These are phyloP conservation scores for Chiloscyllium punctatum DNA, from an alignment of 2,797 vertebrate species.

Conservation along the genomic window DNA sequence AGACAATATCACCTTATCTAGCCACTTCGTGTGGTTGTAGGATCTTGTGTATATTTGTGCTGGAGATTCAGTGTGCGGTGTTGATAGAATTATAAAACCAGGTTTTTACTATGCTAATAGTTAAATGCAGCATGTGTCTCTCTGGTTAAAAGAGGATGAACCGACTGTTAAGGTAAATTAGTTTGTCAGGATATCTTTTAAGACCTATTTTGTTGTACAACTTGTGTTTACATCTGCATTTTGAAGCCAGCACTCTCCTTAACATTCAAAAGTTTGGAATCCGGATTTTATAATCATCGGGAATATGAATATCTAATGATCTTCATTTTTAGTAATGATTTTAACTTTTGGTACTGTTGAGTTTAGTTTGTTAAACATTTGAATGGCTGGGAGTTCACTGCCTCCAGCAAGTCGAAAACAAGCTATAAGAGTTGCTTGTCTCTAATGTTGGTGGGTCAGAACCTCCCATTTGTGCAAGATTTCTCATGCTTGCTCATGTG, in stretches of 20 bases:
- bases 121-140: neutral
- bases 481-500: neutral
- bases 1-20: neutral
- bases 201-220: neutral
- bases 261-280: neutral
- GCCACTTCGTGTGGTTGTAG: neutral
- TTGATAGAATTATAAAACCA: neutral
- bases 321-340: neutral
- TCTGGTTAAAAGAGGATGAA: neutral
- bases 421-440: neutral
- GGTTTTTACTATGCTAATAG: neutral
- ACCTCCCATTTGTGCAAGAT: neutral
- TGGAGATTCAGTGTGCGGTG: neutral
- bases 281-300: neutral
- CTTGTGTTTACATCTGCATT: neutral
- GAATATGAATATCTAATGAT: neutral
- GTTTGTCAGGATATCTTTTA: neutral
- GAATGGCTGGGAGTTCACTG: neutral
- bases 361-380: neutral
- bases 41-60: neutral
- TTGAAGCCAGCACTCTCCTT: neutral
- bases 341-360: neutral
- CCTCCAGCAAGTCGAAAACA: neutral
- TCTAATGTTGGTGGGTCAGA: neutral
- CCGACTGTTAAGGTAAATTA: neutral